Evolutionary conservation across 2,113 vertebrate species (phyloP), one percentile per base, ranked within the genome.

Genomic region (Morone saxatilis): DNA sequence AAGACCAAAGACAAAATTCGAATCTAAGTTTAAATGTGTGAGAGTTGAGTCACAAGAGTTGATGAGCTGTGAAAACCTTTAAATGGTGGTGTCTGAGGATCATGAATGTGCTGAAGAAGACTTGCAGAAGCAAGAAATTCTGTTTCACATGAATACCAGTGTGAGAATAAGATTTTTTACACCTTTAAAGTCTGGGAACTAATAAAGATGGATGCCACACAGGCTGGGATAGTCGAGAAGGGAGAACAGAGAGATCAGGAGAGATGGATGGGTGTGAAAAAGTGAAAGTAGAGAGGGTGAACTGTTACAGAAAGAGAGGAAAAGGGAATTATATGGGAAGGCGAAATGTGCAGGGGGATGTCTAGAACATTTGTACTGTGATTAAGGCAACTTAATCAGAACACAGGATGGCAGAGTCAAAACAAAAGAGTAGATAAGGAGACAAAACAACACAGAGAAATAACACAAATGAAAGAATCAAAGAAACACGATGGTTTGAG

Each of bases 391-490:
- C 12, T 57, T 36, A n/a, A n/a, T n/a, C n/a, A 47, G 4, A 19
- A 68, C 8, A 69, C 25, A 63, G 48, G 78, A 70, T 38, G 43
- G 60, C 11, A 66, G 40, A 22, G 19, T 17, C 74, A 16, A 7
- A 74, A 19, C 59, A 4, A 67, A 40, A 47, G 53, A 81, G 51
- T 36, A 16, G 31, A 31, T 31, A 62, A 9, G 22, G 14, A 65
- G 6, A 41, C 67, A 12, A 78, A 70, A 73, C 22, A n/a, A 2
- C 31, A 31, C 31, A 14, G 38, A 51, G 38, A 61, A 83, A 83
- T 3, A 71, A 71, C 67, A 80, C 50, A 84, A 56, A 43, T 6
- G 36, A 59, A 77, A 48, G 53, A 76, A 61, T 81, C 22, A 57
- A 7, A 73, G 51, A 78, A 19, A 78, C 7, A 0, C 51, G 48